Evolutionary conservation across 1,140 invertebrate genomes (phyloP).

Genomic region (Adoxophyes honmai): DNA sequence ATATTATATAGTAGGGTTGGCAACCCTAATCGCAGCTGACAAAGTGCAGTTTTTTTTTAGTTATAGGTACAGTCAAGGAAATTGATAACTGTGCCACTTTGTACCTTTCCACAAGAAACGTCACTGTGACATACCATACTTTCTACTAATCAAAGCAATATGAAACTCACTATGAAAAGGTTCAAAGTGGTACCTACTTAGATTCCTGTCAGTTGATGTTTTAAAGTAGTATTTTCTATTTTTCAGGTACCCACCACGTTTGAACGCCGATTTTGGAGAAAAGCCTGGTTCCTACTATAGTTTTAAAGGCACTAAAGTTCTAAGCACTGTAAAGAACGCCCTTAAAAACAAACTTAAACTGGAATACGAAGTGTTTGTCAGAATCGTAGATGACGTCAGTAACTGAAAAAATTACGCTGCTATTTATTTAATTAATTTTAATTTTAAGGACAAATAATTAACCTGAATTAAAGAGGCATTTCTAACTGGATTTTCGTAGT

Average conservation of each 20-base stretch:
- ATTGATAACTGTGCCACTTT: too few relatives aligned
- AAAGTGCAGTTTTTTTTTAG: too few relatives aligned
- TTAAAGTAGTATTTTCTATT: neutral
- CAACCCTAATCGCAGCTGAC: too few relatives aligned
- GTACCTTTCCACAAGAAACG: too few relatives aligned
- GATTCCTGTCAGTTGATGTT: too few relatives aligned
- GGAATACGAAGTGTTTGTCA: constrained; percentile 63
- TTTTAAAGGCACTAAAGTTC: constrained; percentile 57
- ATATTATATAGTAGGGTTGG: too few relatives aligned
- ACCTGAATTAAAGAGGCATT: constrained; percentile 5
- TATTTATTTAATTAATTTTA: constrained; percentile 1
- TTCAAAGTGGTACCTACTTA: too few relatives aligned
- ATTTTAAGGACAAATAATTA: neutral
- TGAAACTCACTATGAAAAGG: too few relatives aligned
- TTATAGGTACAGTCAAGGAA: too few relatives aligned
- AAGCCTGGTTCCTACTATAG: constrained; percentile 56
- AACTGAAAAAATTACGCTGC: neutral
- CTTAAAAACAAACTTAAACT: constrained; percentile 53
- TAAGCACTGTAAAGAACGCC: constrained; percentile 40
- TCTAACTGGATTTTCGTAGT: neutral
- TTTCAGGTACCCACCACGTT: constrained; percentile 57
- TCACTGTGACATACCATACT: too few relatives aligned
- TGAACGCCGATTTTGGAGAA: constrained; percentile 48
- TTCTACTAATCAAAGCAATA: too few relatives aligned
- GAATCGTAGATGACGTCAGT: constrained; percentile 49